phyloP scores from a whole-genome alignment of 2,797 vertebrate genomes.

The Allobates femoralis region DNA sequence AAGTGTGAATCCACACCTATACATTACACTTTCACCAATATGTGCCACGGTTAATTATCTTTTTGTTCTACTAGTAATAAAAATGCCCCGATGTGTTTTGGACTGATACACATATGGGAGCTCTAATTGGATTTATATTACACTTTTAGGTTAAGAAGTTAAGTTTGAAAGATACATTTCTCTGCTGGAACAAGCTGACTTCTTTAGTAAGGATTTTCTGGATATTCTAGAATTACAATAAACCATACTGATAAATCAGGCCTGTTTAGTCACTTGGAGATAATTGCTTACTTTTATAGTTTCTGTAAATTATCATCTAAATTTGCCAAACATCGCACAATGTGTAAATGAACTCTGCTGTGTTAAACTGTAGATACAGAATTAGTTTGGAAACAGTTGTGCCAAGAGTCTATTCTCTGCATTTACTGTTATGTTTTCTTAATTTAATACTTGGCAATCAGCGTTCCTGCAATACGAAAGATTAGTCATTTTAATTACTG shows the following conservation, averaged over 20 bases:
- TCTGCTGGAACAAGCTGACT: neutral
- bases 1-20: too few species aligned
- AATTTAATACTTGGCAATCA: slow-evolving; percentile 6
- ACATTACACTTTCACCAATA: too few species aligned
- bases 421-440: neutral
- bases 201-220: neutral
- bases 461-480: neutral
- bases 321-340: neutral
- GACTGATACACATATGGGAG: too few species aligned
- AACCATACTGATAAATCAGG: neutral
- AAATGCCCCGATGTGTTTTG: too few species aligned
- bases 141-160: neutral
- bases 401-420: neutral
- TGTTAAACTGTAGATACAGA: slow-evolving; percentile 12
- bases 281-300: slow-evolving; percentile 15
- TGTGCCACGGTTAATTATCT: too few species aligned
- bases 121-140: neutral
- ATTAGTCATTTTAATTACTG: neutral
- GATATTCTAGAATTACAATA: neutral
- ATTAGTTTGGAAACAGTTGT: neutral
- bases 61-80: too few species aligned
- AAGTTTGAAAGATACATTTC: neutral
- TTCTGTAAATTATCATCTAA: slow-evolving; percentile 8
- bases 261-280: neutral
- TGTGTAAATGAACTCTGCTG: neutral